These are phyloP conservation scores for Serripes groenlandicus DNA, from an alignment of 2,888 invertebrate genomes.

Conservation along the genomic window DNA sequence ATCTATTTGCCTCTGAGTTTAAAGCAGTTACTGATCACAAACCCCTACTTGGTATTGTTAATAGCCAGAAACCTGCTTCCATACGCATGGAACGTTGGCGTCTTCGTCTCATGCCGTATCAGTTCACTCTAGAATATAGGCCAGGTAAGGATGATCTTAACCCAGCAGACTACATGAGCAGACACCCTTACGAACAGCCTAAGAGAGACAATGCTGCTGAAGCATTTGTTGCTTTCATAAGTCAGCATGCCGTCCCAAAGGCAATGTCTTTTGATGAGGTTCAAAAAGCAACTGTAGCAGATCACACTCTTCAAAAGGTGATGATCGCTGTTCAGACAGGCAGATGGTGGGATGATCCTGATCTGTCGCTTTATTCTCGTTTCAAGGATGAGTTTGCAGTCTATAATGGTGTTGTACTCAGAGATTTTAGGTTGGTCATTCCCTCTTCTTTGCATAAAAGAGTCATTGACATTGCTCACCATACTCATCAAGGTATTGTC, in stretches of 20 bases:
- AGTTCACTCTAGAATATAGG: slow-evolving; percentile 42
- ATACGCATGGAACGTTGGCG: slow-evolving; percentile 67
- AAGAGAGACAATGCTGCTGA: slow-evolving; percentile 51
- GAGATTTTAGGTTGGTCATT: slow-evolving; percentile 49
- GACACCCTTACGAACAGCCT: slow-evolving; percentile 60
- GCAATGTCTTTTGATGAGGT: slow-evolving; percentile 60
- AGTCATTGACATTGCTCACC: slow-evolving; percentile 42
- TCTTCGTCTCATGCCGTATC: slow-evolving; percentile 57
- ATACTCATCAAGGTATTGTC: slow-evolving; percentile 46
- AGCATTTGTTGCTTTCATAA: slow-evolving; percentile 51
- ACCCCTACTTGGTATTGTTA: slow-evolving; percentile 74
- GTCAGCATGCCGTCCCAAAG: slow-evolving; percentile 55
- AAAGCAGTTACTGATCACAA: slow-evolving; percentile 79
- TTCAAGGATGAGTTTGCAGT: slow-evolving; percentile 39
- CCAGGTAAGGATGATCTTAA: slow-evolving; percentile 66
- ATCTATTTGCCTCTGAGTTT: slow-evolving; percentile 69
- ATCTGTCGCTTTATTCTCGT: background rate
- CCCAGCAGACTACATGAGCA: slow-evolving; percentile 68
- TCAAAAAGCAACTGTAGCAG: slow-evolving; percentile 28
- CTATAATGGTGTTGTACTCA: slow-evolving; percentile 43
- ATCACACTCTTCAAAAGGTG: slow-evolving; percentile 16
- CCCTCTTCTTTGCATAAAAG: slow-evolving; percentile 38
- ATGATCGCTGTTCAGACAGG: slow-evolving; percentile 48
- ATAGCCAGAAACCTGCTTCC: slow-evolving; percentile 68
- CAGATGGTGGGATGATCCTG: slow-evolving; percentile 33